These are phyloP conservation scores for Drosophila fungiperda DNA, from an alignment of 2,888 invertebrate genomes.

Conservation along the genomic window DNA sequence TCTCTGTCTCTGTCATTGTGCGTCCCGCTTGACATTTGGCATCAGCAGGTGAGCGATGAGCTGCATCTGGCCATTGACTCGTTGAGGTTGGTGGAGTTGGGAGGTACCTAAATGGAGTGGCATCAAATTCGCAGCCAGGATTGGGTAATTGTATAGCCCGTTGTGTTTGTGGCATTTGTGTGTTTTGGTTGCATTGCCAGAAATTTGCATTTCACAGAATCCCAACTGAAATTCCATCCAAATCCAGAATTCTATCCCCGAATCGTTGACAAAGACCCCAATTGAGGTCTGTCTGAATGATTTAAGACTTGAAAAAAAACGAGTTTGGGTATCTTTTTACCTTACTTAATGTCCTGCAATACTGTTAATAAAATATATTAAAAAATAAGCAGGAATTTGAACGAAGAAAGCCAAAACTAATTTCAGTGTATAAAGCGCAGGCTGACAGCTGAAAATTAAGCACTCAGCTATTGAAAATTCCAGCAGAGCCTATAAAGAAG, in stretches of 20 bases:
- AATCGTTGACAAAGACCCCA: background rate
- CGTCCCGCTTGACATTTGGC: constrained; percentile 6
- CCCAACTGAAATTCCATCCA: constrained; percentile 30
- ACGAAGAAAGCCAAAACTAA: background rate
- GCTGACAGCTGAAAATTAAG: constrained; percentile 47
- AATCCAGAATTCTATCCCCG: background rate
- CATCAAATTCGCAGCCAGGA: constrained; percentile 46
- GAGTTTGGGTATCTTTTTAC: background rate
- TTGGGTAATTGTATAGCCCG: constrained; percentile 70
- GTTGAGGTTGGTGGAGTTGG: constrained; percentile 9
- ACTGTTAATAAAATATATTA: too few relatives aligned
- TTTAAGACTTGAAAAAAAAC: background rate
- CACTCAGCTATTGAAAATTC: constrained; percentile 45
- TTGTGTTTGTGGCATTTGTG: constrained; percentile 30
- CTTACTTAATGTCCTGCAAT: background rate
- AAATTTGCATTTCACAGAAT: constrained; percentile 58
- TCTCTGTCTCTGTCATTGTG: background rate
- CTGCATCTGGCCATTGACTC: constrained; percentile 71
- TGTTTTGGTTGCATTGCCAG: constrained; percentile 28
- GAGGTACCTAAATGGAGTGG: background rate
- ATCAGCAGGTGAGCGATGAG: constrained; percentile 52
- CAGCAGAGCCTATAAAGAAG: constrained; percentile 13
- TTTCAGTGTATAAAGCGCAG: constrained; percentile 1
- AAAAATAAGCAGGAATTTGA: background rate
- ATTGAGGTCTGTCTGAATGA: constrained; percentile 1